Percentiles rank a stretch among this genome's conserved stretches.
phyloP scores from a whole-genome alignment of 2,113 vertebrate genomes.

The Caranx melampygus region DNA sequence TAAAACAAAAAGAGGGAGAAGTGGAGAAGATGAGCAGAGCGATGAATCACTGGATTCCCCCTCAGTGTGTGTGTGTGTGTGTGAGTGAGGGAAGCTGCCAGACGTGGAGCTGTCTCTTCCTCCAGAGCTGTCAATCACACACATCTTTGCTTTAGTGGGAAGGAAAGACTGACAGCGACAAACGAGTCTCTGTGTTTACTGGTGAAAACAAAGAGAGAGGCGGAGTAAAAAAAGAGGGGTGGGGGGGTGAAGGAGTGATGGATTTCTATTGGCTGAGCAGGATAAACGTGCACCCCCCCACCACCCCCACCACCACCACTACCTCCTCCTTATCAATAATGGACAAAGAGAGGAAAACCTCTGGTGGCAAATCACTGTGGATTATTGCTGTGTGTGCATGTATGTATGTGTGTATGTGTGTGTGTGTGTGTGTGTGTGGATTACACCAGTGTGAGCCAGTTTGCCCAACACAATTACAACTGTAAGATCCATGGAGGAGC shows the following conservation, averaged over 20 bases:
- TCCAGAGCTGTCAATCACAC: background rate
- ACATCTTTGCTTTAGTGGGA: background rate
- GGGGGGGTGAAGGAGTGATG: background rate
- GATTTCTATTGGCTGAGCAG: background rate
- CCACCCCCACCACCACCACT: background rate
- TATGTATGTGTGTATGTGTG: conserved; percentile 33
- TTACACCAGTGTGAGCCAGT: conserved; percentile 62
- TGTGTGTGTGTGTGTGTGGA: conserved; percentile 41
- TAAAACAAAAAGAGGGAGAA: background rate
- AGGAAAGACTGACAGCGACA: background rate
- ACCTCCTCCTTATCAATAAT: conserved; percentile 63
- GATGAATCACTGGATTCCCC: background rate
- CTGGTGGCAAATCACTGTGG: conserved; percentile 55
- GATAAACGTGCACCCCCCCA: background rate
- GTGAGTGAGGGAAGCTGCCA: background rate
- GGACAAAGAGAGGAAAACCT: conserved; percentile 57
- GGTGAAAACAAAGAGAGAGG: background rate
- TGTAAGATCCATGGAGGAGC: conserved; percentile 42
- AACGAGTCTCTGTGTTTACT: background rate
- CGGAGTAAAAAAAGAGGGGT: no score
- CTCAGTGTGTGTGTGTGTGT: conserved; percentile 8
- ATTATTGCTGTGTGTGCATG: conserved; percentile 47
- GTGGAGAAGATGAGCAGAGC: background rate
- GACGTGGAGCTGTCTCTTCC: background rate
- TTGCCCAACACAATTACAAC: conserved; percentile 69